These are phyloP conservation scores for Conchocele bisecta DNA, from an alignment of 2,888 invertebrate genomes.

Conservation along the genomic window DNA sequence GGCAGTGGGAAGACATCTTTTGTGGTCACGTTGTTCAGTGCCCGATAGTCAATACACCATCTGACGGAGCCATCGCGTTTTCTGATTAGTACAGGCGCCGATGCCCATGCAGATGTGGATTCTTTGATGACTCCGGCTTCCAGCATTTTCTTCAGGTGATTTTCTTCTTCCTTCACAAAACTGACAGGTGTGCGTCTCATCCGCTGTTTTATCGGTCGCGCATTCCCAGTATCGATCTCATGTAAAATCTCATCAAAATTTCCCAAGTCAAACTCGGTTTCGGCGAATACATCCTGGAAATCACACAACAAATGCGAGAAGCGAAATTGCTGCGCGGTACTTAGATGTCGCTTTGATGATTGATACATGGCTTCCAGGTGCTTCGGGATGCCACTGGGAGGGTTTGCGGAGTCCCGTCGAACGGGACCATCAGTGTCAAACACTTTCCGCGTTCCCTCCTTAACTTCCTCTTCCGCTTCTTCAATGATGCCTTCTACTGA, in stretches of 20 bases:
- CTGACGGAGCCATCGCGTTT: no score
- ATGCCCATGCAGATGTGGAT: no score
- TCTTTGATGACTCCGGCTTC: no score
- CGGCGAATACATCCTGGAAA: slow-evolving; percentile 1
- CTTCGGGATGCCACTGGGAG: neutral
- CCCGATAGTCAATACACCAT: no score
- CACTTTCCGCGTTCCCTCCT: neutral
- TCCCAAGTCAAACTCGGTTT: slow-evolving; percentile 1
- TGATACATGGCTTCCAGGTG: neutral
- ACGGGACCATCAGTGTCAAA: no score
- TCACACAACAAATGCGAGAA: slow-evolving; percentile 1
- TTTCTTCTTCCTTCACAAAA: neutral
- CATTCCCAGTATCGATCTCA: neutral
- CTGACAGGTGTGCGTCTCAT: slow-evolving; percentile 8
- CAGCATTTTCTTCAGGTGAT: neutral
- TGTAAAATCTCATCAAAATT: slow-evolving; percentile 1
- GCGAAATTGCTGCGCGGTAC: neutral
- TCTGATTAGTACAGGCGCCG: no score
- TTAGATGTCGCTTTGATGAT: neutral
- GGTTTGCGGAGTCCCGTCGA: no score
- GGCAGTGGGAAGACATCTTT: slow-evolving; percentile 24
- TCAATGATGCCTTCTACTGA: neutral
- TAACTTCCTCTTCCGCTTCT: neutral
- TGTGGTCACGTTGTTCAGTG: no score
- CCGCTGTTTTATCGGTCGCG: slow-evolving; percentile 9